Percentiles rank a stretch among this genome's conserved stretches.
phyloP scores from a whole-genome alignment of 2,888 invertebrate species.

The Oscheius myriophilus region DNA sequence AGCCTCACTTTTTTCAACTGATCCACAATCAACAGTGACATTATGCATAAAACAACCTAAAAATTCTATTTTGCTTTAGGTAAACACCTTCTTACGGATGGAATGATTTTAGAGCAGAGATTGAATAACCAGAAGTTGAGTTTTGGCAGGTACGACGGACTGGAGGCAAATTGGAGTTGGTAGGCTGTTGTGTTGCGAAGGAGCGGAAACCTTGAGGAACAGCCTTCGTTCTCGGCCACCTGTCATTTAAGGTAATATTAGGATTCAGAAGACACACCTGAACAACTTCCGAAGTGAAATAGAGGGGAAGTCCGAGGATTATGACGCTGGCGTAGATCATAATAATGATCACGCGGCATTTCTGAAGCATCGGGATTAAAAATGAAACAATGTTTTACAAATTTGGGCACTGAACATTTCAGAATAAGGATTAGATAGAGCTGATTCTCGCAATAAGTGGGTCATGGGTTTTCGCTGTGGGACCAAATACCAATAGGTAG shows the following conservation, averaged over 20 bases:
- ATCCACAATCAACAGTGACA: slow-evolving; percentile 62
- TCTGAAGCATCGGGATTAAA: too few relatives aligned
- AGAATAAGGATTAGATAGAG: too few relatives aligned
- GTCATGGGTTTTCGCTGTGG: too few relatives aligned
- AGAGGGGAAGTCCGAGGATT: slow-evolving; percentile 60
- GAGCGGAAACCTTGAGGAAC: slow-evolving; percentile 49
- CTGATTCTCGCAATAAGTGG: too few relatives aligned
- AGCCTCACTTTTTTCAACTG: slow-evolving; percentile 57
- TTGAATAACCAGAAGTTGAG: slow-evolving; percentile 66
- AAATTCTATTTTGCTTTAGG: neutral
- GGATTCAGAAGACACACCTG: slow-evolving; percentile 32
- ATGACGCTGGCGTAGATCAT: slow-evolving; percentile 58
- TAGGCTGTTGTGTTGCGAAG: slow-evolving; percentile 48
- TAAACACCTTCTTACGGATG: slow-evolving; percentile 38
- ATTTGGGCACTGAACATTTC: too few relatives aligned
- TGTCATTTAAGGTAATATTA: slow-evolving; percentile 14
- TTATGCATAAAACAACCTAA: slow-evolving; percentile 60
- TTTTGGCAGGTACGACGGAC: slow-evolving; percentile 38
- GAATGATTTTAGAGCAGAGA: slow-evolving; percentile 50
- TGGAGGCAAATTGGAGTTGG: slow-evolving; percentile 52
- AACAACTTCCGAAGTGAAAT: slow-evolving; percentile 60
- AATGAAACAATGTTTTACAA: too few relatives aligned
- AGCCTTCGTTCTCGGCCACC: slow-evolving; percentile 55
- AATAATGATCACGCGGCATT: slow-evolving; percentile 48
- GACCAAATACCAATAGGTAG: too few relatives aligned